Base-by-base conservation (phyloP, 2,113 vertebrate genomes). In the Lophura nycthemera region DNA sequence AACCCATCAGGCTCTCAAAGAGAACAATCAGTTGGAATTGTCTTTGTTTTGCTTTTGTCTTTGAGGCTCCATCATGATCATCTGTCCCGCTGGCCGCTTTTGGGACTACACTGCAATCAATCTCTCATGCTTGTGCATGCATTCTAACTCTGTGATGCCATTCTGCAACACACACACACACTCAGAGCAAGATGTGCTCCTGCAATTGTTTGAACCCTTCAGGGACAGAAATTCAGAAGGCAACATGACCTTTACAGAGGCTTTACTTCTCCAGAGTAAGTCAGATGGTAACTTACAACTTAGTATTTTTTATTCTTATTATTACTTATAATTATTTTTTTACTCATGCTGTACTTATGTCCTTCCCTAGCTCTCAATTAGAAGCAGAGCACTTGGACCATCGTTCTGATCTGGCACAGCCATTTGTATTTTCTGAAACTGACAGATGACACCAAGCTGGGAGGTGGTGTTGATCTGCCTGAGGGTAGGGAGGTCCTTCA, bases 181-280 rank as follows among this genome's bases (percentile, higher is more conserved):
- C 27, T 78, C 5, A 8, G 24, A 75, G 42, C 57, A 87, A 36
- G 42, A 60, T 8, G 16, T 27, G 32, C 12, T 52, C n/a, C 47
- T 75, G 24, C 38, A 30, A 60, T 48, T 42, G 4, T 50, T 34
- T 56, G 66, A 57, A 59, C 56, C 70, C 6, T 43, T 61, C 42
- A 54, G 56, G 47, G 38, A 84, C 24, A 74, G 25, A 75, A 91
- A 45, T 38, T 50, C 52, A 52, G 74, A 73, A 63, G 11, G 48
- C 75, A 66, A 14, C 30, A n/a, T 5, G 2, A 54, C 40, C 36
- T 71, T 63, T 78, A 34, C 40, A 57, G 63, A 71, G 0, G 0
- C 45, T 81, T 93, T 66, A 50, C 57, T 83, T 80, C 73, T 66
- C 48, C 72, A 85, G 43, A 89, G 64, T 22, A 83, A 80, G 86